These are phyloP conservation scores for Rhea pennata DNA, from an alignment of 2,113 vertebrate genomes.

Conservation along the genomic window DNA sequence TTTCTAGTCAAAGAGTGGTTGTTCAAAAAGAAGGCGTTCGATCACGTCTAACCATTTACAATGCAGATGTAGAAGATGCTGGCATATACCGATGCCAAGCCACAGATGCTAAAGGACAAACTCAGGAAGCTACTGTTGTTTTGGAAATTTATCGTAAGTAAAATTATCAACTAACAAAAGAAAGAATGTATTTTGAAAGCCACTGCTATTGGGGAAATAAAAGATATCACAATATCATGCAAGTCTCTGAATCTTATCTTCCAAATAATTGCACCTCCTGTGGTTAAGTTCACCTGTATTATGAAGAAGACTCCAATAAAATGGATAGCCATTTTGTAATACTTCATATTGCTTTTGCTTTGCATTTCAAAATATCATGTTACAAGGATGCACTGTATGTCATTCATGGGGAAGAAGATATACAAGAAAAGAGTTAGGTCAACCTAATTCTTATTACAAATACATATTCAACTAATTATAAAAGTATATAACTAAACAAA, in stretches of 20 bases:
- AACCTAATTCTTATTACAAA: neutral
- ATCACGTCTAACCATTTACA: slow-evolving; percentile 94
- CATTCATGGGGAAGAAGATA: neutral
- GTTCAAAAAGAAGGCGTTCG: slow-evolving; percentile 90
- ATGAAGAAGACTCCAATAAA: neutral
- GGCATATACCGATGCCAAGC: slow-evolving; percentile 97
- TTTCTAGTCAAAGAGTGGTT: slow-evolving; percentile 85
- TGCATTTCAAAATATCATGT: neutral
- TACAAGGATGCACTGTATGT: neutral
- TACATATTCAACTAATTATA: neutral
- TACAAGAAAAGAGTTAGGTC: neutral
- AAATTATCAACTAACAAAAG: neutral
- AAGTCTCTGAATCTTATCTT: neutral
- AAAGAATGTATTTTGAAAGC: neutral
- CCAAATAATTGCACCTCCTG: neutral
- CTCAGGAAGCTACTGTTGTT: slow-evolving; percentile 94
- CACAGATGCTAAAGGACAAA: slow-evolving; percentile 86
- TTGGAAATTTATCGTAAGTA: slow-evolving; percentile 98
- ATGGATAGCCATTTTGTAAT: neutral
- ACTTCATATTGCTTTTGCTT: neutral
- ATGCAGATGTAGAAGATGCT: slow-evolving; percentile 94
- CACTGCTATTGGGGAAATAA: neutral
- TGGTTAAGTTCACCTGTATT: neutral
- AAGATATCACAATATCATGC: neutral
- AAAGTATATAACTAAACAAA: neutral